Conservation (phyloP, 2,888 invertebrate species). For the Psylliodes chrysocephalus region DNA sequence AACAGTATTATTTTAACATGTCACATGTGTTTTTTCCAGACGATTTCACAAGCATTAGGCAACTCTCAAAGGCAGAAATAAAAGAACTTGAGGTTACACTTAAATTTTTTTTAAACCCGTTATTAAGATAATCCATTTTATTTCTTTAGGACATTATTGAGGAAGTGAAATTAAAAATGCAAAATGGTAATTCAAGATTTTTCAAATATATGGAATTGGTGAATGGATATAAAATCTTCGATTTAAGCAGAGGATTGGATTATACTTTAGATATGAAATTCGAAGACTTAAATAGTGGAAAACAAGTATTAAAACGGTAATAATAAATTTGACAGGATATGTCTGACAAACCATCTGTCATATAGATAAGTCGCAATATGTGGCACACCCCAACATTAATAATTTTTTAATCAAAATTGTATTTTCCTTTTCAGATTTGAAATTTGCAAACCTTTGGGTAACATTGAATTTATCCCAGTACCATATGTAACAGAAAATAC, state of each 20-base stretch:
- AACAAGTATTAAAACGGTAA: conserved; percentile 67
- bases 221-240: conserved; percentile 82
- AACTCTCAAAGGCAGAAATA: conserved; percentile 73
- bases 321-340: background rate
- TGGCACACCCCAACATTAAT: background rate
- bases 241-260: conserved; percentile 86
- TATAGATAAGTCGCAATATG: background rate
- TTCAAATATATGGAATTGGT: conserved; percentile 69
- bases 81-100: conserved; percentile 78
- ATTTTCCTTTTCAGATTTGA: conserved; percentile 74
- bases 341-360: background rate
- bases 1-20: conserved; percentile 88
- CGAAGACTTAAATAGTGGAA: conserved; percentile 63
- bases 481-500: conserved; percentile 97
- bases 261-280: conserved; percentile 81
- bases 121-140: too few species aligned
- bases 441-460: conserved; percentile 84
- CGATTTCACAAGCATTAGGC: conserved; percentile 78
- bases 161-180: conserved; percentile 65
- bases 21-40: conserved; percentile 85
- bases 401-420: background rate
- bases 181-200: conserved; percentile 65
- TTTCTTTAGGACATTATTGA: conserved; percentile 55
- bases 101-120: too few species aligned
- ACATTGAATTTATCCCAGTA: conserved; percentile 88